phyloP scores from a whole-genome alignment of 2,888 invertebrate genomes.

The Clitarchus hookeri region DNA sequence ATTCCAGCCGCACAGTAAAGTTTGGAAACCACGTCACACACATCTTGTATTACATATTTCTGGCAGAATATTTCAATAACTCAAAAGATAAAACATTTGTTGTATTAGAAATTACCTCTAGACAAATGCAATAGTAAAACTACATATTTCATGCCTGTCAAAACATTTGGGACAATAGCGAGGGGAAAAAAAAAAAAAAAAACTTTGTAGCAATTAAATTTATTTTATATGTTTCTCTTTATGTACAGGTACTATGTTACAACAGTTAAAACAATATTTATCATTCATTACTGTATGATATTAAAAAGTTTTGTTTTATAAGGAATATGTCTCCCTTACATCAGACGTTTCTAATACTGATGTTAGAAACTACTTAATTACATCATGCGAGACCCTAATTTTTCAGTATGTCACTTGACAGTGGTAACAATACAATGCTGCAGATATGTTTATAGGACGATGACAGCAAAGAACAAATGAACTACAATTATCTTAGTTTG shows the following conservation, averaged over 20 bases:
- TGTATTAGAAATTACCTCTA: too few relatives aligned
- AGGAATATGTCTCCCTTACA: constrained; percentile 3
- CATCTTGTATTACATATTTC: too few relatives aligned
- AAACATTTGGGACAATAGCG: too few relatives aligned
- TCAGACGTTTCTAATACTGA: neutral
- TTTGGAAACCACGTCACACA: too few relatives aligned
- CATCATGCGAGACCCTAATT: constrained; percentile 5
- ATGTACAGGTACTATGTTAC: constrained; percentile 14
- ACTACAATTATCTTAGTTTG: neutral
- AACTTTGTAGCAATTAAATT: neutral
- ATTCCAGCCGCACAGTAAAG: too few relatives aligned
- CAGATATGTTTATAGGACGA: neutral
- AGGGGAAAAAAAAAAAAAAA: neutral
- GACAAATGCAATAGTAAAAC: too few relatives aligned
- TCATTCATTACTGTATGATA: neutral
- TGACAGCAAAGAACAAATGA: neutral
- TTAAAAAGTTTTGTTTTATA: neutral
- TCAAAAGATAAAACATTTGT: too few relatives aligned
- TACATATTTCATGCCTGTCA: too few relatives aligned
- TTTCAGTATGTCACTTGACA: constrained; percentile 14
- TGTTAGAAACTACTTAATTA: constrained; percentile 9
- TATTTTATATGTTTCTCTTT: neutral
- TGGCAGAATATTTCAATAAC: too few relatives aligned
- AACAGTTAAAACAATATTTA: neutral
- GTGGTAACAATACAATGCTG: constrained; percentile 2